Conservation (phyloP, 1,140 invertebrate species). For the Lepidurus apus region DNA sequence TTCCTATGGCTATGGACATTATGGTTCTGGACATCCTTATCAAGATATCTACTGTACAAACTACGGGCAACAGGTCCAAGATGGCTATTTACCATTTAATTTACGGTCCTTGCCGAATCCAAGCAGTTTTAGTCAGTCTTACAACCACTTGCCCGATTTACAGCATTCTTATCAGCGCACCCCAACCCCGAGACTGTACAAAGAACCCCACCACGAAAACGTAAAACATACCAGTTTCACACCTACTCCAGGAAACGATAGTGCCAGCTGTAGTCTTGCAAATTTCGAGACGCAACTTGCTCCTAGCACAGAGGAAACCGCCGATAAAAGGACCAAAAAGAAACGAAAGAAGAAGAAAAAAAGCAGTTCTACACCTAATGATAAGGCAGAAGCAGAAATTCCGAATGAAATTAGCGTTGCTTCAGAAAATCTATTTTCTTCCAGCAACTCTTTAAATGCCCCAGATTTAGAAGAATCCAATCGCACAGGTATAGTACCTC, state of each 20-base stretch:
- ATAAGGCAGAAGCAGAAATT: background rate
- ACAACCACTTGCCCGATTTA: background rate
- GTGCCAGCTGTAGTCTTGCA: background rate
- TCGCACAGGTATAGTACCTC: background rate
- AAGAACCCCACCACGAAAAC: background rate
- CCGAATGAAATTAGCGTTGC: background rate
- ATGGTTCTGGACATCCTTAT: background rate
- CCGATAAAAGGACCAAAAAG: background rate
- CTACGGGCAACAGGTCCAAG: background rate
- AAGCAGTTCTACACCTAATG: background rate
- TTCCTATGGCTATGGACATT: background rate
- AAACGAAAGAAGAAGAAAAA: conserved; percentile 2
- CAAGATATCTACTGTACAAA: background rate
- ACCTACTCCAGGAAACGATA: background rate
- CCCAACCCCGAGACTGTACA: background rate
- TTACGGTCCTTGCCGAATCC: background rate
- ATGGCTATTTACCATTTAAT: conserved; percentile 3
- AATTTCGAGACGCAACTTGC: background rate
- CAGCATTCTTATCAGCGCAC: background rate
- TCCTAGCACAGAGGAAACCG: background rate
- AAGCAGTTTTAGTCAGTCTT: background rate
- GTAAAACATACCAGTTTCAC: background rate
- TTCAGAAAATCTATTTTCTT: background rate
- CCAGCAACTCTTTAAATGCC: background rate
- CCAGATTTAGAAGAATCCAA: background rate